These are phyloP conservation scores for Ridgeia piscesae DNA, from an alignment of 1,140 invertebrate species.

Conservation along the genomic window DNA sequence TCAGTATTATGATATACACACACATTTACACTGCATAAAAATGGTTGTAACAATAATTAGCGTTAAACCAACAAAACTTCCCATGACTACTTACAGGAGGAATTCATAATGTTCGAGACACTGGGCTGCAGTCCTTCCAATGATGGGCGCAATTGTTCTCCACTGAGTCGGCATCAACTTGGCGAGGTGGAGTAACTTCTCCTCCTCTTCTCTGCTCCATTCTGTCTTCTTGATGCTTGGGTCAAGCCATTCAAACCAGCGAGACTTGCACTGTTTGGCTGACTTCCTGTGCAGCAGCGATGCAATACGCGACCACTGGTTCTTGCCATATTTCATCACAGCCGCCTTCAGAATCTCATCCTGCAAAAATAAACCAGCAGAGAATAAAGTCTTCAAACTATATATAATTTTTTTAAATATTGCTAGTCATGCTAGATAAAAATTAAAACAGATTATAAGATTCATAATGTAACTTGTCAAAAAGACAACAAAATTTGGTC, in stretches of 20 bases:
- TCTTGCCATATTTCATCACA: slow-evolving; percentile 99
- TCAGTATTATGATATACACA: no score
- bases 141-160: slow-evolving; percentile 98
- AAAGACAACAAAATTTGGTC: no score
- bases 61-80: neutral
- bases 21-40: no score
- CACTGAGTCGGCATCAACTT: slow-evolving; percentile 99
- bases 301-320: slow-evolving; percentile 99
- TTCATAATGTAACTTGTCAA: no score
- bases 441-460: no score
- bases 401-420: no score
- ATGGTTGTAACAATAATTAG: neutral
- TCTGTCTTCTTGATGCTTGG: slow-evolving; percentile 99
- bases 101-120: slow-evolving; percentile 98
- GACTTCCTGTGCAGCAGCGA: slow-evolving; percentile 97
- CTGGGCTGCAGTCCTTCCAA: slow-evolving; percentile 96
- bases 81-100: slow-evolving; percentile 74
- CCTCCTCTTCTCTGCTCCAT: slow-evolving; percentile 99
- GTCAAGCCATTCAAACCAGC: slow-evolving; percentile 99
- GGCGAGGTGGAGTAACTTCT: slow-evolving; percentile 95
- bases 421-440: no score
- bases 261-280: slow-evolving; percentile 98
- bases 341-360: slow-evolving; percentile 99
- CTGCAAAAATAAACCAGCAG: slow-evolving; percentile 52
- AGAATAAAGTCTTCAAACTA: no score